Base-by-base conservation (phyloP, 2,797 vertebrate genomes). In the Pampus argenteus region DNA sequence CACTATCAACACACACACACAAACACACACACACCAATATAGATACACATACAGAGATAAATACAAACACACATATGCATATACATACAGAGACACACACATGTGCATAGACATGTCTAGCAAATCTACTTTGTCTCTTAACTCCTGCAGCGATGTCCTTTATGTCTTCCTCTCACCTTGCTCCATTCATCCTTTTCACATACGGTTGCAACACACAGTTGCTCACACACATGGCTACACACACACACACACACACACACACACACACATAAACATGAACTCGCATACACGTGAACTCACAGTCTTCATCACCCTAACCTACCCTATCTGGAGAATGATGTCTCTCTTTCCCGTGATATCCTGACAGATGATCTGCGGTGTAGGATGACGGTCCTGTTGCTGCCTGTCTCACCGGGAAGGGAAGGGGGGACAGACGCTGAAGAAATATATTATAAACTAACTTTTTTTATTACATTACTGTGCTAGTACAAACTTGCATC, bases 281-380 rank as follows among this genome's bases (percentile, higher is more conserved):
- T 22, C 55, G 56, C 69, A 57, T 51, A 77, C 13, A 47, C 73
- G 83, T 68, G 65, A 86, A 74, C 77, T 78, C 56, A 48, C 45
- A 71, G 75, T 60, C 71, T 66, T 86, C 74, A 76, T 85, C 84
- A 79, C 55, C 61, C 60, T 72, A 82, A 86, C 81, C 86, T 85
- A 58, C 83, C 15, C 70, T 71, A 86, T 88, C 76, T 34, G 67
- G 80, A 79, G 78, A 52, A 78, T 92, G 91, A 93, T 88, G 87
- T 92, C 74, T 85, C 71, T 74, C 73, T 87, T 87, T 87, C 86
- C 82, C 58, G 54, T 84, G 90, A 84, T 87, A 83, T 91, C 82
- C 81, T 91, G 92, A 93, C 88, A 93, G 92, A 85, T 85, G 89
- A 93, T 89, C 86, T 66, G 48, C 4, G 71, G 90, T 90, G 85